Evolutionary conservation across 2,797 vertebrate species (phyloP), one percentile per base, ranked within the genome.

Genomic region (Cyprinodon diabolis): DNA sequence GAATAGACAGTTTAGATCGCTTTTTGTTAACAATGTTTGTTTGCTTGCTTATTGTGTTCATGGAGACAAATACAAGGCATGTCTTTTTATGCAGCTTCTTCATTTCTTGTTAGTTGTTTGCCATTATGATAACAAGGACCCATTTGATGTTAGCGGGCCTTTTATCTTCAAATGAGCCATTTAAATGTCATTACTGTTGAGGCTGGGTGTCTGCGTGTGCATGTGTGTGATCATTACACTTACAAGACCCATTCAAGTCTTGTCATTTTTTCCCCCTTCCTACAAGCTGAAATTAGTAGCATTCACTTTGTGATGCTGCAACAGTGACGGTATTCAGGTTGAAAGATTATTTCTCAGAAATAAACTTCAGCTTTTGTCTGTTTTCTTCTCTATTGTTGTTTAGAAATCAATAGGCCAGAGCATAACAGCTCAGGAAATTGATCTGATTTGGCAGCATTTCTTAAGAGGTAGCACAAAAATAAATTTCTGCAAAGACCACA

Each of bases 131-230:
- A 90, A 91, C 79, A 82, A 90, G 86, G 84, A 88, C 87, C 82
- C 85, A 87, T 90, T 92, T 89, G 87, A 92, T 91, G 91, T 91
- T 87, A 85, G 87, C 81, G 71, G 81, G 84, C 76, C 87, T 90
- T 92, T 92, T 92, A 90, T 92, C 87, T 90, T 91, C 90, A 92
- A 91, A 93, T 90, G 89, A 93, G 85, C 84, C 88, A 90, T 94
- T 93, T 93, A 94, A 92, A 92, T 93, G 89, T 92, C 90, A 92
- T 90, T 94, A 93, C 82, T 74, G 77, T 80, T 75, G 83, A 54
- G 78, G 77, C 79, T 62, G 82, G 68, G 80, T 66, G 79, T 71
- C 77, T 68, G 79, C 40, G 66, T 68, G 65, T 60, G 73, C 60
- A 54, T 62, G 79, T 68, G 79, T 54, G 75, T 55, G 82, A 84